phyloP scores from a whole-genome alignment of 2,113 vertebrate genomes.

The Sinocyclocheilus anshuiensis region DNA sequence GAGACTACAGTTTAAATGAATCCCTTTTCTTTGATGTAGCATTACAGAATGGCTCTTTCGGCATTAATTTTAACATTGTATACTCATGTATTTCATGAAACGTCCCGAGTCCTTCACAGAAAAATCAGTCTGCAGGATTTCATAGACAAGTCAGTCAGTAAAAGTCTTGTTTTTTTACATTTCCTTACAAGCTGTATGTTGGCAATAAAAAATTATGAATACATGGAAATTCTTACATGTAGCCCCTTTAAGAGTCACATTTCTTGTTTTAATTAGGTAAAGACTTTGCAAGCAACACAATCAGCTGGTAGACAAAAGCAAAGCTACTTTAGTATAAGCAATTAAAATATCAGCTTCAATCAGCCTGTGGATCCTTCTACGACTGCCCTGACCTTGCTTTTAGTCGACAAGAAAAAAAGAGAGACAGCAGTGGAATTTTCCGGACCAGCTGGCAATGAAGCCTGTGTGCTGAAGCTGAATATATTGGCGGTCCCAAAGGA shows the following conservation, averaged over 20 bases:
- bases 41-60: too few relatives aligned
- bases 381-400: slow-evolving; percentile 57
- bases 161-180: too few relatives aligned
- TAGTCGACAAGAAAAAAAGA: slow-evolving; percentile 34
- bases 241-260: background rate
- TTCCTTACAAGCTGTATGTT: too few relatives aligned
- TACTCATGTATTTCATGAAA: too few relatives aligned
- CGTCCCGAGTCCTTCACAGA: too few relatives aligned
- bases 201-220: too few relatives aligned
- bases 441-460: slow-evolving; percentile 60
- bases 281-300: background rate
- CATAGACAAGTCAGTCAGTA: too few relatives aligned
- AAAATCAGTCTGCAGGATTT: too few relatives aligned
- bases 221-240: background rate
- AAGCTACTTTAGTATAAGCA: slow-evolving; percentile 46
- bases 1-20: too few relatives aligned
- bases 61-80: too few relatives aligned
- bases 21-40: too few relatives aligned
- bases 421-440: slow-evolving; percentile 61
- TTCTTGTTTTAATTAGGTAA: background rate
- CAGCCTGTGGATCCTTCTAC: slow-evolving; percentile 57
- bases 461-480: slow-evolving; percentile 57
- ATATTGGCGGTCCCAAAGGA: slow-evolving; percentile 56
- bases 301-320: slow-evolving; percentile 22
- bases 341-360: slow-evolving; percentile 64